Evolutionary conservation across 2,797 vertebrate genomes (phyloP).

Genomic region (Schizopygopsis malacanthus): DNA sequence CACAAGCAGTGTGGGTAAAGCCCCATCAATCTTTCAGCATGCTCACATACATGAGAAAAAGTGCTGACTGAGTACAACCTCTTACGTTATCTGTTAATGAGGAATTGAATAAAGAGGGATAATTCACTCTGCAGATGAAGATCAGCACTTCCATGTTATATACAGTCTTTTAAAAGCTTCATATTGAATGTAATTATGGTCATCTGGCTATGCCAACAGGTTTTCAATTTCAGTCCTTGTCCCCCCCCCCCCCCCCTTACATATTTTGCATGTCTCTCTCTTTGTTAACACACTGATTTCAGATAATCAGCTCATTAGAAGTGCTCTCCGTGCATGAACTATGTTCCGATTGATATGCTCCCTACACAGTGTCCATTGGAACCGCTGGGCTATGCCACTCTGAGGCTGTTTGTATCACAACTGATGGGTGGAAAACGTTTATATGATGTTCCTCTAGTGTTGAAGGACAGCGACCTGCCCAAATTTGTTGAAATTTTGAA

Average conservation of each 20-base stretch:
- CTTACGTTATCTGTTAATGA: slow-evolving; percentile 22
- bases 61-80: slow-evolving; percentile 11
- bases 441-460: background rate
- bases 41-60: slow-evolving; percentile 7
- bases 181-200: background rate
- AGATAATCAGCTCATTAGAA: no score
- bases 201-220: background rate
- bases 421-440: background rate
- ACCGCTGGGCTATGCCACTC: background rate
- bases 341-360: no score
- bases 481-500: slow-evolving; percentile 34
- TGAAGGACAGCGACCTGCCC: slow-evolving; percentile 41
- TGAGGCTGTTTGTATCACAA: slow-evolving; percentile 13
- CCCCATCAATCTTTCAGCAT: slow-evolving; percentile 16
- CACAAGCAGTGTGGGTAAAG: background rate
- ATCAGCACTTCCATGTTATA: background rate
- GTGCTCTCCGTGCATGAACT: no score
- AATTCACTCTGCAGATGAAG: background rate
- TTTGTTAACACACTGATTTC: no score
- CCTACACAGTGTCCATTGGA: no score
- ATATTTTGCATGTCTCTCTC: no score
- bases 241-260: no score
- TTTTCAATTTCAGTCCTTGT: no score
- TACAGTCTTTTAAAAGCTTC: background rate
- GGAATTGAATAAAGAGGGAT: background rate